These are phyloP conservation scores for Drosophila acutilabella DNA, from an alignment of 2,888 invertebrate genomes.

Conservation along the genomic window DNA sequence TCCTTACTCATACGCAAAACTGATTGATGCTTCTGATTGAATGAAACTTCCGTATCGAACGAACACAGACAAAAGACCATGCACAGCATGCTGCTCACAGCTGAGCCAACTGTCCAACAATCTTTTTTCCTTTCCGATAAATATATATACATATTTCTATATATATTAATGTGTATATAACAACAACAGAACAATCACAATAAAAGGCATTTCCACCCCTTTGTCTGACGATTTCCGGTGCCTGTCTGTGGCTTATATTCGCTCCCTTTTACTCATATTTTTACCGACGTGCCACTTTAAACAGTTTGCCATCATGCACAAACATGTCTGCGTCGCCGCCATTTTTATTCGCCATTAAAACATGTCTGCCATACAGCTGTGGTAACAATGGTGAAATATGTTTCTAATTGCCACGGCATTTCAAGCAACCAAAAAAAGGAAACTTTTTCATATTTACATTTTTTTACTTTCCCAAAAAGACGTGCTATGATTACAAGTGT, in stretches of 20 bases:
- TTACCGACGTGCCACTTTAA: slow-evolving; percentile 43
- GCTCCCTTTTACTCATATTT: not conserved
- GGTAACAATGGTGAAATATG: slow-evolving; percentile 52
- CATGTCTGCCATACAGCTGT: slow-evolving; percentile 30
- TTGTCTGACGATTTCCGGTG: slow-evolving; percentile 39
- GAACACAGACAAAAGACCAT: slow-evolving; percentile 32
- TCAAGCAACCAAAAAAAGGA: not conserved
- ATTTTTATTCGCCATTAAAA: slow-evolving; percentile 59
- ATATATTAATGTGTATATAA: not conserved
- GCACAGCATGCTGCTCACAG: slow-evolving; percentile 20
- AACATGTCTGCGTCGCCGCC: slow-evolving; percentile 63
- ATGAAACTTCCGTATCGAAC: slow-evolving; percentile 32
- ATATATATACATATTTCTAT: not conserved
- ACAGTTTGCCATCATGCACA: slow-evolving; percentile 59
- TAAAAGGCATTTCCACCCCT: slow-evolving; percentile 28
- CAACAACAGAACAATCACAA: slow-evolving; percentile 43
- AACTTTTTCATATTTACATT: slow-evolving; percentile 43
- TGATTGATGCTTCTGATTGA: slow-evolving; percentile 64
- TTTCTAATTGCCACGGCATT: slow-evolving; percentile 63
- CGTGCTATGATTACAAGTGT: slow-evolving; percentile 46
- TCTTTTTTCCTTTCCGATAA: slow-evolving; percentile 1
- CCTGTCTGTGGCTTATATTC: slow-evolving; percentile 25
- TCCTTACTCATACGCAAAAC: slow-evolving; percentile 3
- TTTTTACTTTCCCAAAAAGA: slow-evolving; percentile 30
- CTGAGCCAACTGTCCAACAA: slow-evolving; percentile 24